Conservation (phyloP, 2,888 invertebrate genomes). For the Xanthia togata region DNA sequence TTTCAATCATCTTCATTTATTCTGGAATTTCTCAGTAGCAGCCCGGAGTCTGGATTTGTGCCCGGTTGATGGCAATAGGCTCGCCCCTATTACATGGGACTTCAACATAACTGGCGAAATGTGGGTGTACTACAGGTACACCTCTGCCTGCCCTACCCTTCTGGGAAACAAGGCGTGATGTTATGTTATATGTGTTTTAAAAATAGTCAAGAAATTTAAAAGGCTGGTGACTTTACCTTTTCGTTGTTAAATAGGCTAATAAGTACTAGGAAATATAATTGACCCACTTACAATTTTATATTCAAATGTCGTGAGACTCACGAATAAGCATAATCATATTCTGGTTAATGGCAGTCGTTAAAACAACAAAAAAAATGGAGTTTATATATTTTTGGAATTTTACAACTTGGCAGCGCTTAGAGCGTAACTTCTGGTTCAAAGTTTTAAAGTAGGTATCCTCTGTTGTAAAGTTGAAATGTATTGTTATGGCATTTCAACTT, state of each 20-base stretch:
- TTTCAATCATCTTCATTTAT: too few relatives aligned
- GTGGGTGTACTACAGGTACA: too few relatives aligned
- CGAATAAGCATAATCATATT: slow-evolving; percentile 17
- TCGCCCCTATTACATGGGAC: too few relatives aligned
- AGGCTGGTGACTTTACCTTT: not conserved
- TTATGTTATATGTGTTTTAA: too few relatives aligned
- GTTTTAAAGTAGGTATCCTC: slow-evolving; percentile 1
- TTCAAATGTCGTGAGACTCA: slow-evolving; percentile 22
- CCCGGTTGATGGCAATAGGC: too few relatives aligned
- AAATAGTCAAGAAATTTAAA: not conserved
- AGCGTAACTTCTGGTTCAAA: slow-evolving; percentile 1
- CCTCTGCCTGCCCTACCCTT: too few relatives aligned
- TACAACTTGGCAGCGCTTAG: slow-evolving; percentile 15
- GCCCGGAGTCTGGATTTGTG: too few relatives aligned
- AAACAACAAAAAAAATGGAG: not conserved
- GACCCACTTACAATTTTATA: slow-evolving; percentile 26
- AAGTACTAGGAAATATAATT: slow-evolving; percentile 17
- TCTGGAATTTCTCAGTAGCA: too few relatives aligned
- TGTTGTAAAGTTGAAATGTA: slow-evolving; percentile 8
- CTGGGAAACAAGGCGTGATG: too few relatives aligned
- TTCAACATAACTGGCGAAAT: too few relatives aligned
- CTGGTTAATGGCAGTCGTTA: not conserved
- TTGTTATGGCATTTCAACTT: slow-evolving; percentile 30
- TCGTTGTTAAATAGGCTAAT: slow-evolving; percentile 18
- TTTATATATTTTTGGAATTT: slow-evolving; percentile 1